Evolutionary conservation across 1,140 invertebrate genomes (phyloP).

Genomic region (Whitmania pigra): DNA sequence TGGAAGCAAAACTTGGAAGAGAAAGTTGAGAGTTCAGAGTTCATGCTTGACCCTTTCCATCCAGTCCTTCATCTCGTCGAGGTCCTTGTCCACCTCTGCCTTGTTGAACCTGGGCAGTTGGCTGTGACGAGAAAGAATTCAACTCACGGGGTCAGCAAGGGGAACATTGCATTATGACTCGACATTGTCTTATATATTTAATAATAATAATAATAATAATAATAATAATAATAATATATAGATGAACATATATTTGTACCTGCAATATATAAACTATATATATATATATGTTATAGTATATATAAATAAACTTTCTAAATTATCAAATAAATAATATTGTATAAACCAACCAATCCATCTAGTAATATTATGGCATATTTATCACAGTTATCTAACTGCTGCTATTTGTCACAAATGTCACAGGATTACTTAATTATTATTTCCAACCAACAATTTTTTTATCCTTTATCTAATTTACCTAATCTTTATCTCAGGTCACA

Average conservation of each 20-base stretch:
- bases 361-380: neutral
- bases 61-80: conserved; percentile 36
- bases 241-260: no score
- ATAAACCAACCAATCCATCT: no score
- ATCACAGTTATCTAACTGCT: neutral
- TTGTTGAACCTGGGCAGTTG: conserved; percentile 18
- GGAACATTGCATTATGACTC: neutral
- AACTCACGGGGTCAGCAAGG: neutral
- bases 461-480: no score
- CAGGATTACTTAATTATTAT: neutral
- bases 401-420: neutral
- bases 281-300: no score
- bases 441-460: neutral
- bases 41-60: conserved; percentile 55
- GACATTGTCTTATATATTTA: no score
- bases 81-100: conserved; percentile 24
- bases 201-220: no score
- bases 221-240: no score
- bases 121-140: neutral
- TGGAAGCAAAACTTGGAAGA: no score
- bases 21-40: neutral
- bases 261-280: no score
- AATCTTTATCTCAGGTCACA: no score
- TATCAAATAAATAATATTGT: no score
- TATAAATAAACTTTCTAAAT: no score